Conservation (phyloP, 1,140 invertebrate genomes). For the Leptinotarsa texana region DNA sequence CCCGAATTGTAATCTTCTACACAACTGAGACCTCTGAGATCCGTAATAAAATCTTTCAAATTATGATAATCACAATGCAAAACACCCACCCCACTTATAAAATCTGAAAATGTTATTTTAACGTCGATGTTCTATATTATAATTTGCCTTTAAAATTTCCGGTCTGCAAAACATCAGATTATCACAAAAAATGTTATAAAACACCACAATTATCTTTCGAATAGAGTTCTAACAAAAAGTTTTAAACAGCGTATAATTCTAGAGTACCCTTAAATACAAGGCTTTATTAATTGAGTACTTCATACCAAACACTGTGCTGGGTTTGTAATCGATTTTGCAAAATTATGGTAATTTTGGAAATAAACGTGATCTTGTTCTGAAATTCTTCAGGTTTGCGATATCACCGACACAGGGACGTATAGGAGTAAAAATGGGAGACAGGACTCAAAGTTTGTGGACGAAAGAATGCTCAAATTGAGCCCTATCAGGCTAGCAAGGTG, state of each 20-base stretch:
- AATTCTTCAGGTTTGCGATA: conserved; percentile 22
- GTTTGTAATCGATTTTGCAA: conserved; percentile 49
- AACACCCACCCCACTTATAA: conserved; percentile 13
- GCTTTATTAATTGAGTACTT: conserved; percentile 45
- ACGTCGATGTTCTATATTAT: conserved; percentile 15
- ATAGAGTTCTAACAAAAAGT: conserved; percentile 37
- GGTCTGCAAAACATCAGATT: conserved; percentile 33
- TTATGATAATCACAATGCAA: conserved; percentile 20
- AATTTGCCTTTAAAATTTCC: conserved; percentile 33
- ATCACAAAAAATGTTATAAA: conserved; percentile 37
- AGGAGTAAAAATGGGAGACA: not conserved
- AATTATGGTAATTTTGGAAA: conserved; percentile 50
- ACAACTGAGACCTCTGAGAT: not conserved
- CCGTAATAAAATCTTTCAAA: conserved; percentile 7
- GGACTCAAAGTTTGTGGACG: too few species aligned
- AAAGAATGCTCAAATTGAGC: too few species aligned
- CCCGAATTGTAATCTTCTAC: not conserved
- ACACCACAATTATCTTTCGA: conserved; percentile 39
- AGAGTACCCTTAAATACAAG: conserved; percentile 41
- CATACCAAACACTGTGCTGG: conserved; percentile 44
- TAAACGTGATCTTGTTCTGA: conserved; percentile 43
- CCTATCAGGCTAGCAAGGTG: too few species aligned
- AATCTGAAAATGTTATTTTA: conserved; percentile 8
- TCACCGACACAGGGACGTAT: conserved; percentile 17
- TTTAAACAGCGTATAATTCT: conserved; percentile 41